Evolutionary conservation across 2,113 vertebrate genomes (phyloP).

Genomic region (Neoarius graeffei): DNA sequence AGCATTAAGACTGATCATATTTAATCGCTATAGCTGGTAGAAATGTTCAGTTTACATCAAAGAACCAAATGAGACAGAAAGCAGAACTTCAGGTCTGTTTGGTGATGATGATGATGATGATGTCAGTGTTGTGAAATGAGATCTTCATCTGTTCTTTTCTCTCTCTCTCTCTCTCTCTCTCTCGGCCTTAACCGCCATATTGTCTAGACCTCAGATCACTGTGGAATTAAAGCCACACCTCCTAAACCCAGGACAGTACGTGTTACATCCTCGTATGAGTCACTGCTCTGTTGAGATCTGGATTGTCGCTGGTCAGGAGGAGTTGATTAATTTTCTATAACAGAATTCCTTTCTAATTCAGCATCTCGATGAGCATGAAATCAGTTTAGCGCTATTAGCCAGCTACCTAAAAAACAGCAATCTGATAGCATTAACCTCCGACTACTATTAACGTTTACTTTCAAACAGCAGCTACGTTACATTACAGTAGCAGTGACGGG

Average conservation of each 20-base stretch:
- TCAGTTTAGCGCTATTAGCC: too few relatives aligned
- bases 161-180: conserved; percentile 2
- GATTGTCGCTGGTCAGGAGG: background rate
- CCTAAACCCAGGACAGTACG: background rate
- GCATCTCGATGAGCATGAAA: background rate
- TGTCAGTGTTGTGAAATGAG: background rate
- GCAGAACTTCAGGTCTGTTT: background rate
- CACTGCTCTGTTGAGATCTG: background rate
- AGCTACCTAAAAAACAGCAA: too few relatives aligned
- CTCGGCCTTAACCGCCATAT: background rate
- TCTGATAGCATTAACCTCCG: too few relatives aligned
- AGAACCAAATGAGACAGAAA: background rate
- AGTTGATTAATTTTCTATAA: background rate
- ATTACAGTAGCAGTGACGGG: too few relatives aligned
- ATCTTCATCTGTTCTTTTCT: background rate
- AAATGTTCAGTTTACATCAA: too few relatives aligned
- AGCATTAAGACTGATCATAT: background rate
- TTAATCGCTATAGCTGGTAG: background rate
- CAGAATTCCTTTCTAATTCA: background rate
- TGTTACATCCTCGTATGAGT: background rate
- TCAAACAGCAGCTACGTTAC: background rate
- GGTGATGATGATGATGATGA: conserved; percentile 11
- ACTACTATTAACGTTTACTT: too few relatives aligned
- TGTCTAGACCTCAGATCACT: background rate
- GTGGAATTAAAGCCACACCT: background rate